phyloP scores from a whole-genome alignment of 1,140 invertebrate genomes.

The Drosophila aff. region DNA sequence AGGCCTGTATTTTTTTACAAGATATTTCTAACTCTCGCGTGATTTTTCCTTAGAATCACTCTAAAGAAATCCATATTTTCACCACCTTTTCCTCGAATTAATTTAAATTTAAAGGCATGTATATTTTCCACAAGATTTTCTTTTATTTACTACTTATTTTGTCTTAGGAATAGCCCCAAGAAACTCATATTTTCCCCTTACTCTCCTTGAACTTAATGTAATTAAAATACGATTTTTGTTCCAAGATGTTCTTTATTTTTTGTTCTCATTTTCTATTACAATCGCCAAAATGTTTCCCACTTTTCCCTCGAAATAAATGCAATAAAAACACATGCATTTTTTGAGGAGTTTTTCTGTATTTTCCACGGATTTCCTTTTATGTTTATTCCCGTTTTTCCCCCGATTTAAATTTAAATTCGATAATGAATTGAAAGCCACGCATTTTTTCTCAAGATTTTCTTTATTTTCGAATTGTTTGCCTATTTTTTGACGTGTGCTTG shows the following conservation, averaged over 20 bases:
- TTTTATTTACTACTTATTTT: background rate
- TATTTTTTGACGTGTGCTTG: slow-evolving; percentile 53
- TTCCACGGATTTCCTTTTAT: background rate
- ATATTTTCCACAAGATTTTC: too few relatives aligned
- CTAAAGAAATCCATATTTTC: background rate
- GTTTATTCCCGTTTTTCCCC: background rate
- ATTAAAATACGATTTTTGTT: too few relatives aligned
- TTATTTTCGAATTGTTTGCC: slow-evolving; percentile 36
- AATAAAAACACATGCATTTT: background rate
- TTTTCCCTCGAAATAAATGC: background rate
- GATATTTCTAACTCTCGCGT: background rate
- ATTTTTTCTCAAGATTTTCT: too few relatives aligned
- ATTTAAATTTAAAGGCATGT: too few relatives aligned
- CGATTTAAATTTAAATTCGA: too few relatives aligned
- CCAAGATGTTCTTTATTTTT: too few relatives aligned
- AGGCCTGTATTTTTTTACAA: background rate
- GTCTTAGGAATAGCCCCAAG: background rate
- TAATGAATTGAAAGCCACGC: too few relatives aligned
- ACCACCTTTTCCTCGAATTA: too few relatives aligned
- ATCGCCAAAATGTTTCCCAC: too few relatives aligned
- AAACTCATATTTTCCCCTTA: background rate
- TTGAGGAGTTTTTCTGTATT: background rate
- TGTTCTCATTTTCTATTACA: too few relatives aligned
- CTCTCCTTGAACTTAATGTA: too few relatives aligned
- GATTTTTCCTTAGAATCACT: background rate